Evolutionary conservation across 2,888 invertebrate genomes (phyloP), one percentile per base, ranked within the genome.

Genomic region (Helicoverpa assulta): DNA sequence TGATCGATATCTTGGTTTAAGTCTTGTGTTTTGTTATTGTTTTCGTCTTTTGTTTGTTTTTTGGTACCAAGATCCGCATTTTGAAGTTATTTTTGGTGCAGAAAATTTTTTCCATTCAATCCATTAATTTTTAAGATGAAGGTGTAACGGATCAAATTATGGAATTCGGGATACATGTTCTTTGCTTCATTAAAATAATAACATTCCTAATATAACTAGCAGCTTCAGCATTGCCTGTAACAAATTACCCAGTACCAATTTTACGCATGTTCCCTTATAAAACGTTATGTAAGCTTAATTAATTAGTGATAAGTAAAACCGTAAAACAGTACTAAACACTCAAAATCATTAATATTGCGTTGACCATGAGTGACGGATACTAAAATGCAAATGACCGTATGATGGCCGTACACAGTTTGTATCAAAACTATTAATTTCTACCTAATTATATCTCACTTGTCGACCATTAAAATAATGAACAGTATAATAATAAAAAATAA

Each of bases 401-500:
- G 78, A 84, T 81, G 75, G 57, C 71, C 63, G 66, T 80, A 85
- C 83, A 85, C 76, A 82, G 78, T 81, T 81, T 64, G 70, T 81
- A 87, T 85, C 82, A 86, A 84, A 83, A 83, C 87, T 88, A 90
- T 91, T 91, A 91, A 90, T 91, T 89, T 83, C 78, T 81, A 85
- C 83, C 86, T 91, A 90, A 93, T 91, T 90, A 91, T 89, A 88
- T 84, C 85, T 88, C 85, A 91, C 89, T 90, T 90, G 86, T 88
- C 86, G 84, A 86, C 89, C 90, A 92, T 92, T 92, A 89, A 82
- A 84, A 88, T 91, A 90, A 91, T 89, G 85, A 89, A 88, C 83
- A 81, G 78, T 83, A 82, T 85, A 82, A 85, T 86, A 89, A 89
- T 90, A 87, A 91, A 93, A 93, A 93, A 91, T 92, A 92, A 91